Percentiles rank a stretch among this genome's conserved stretches.
Conservation (phyloP, 2,797 vertebrate species). For the Rhodeus uyekii region DNA sequence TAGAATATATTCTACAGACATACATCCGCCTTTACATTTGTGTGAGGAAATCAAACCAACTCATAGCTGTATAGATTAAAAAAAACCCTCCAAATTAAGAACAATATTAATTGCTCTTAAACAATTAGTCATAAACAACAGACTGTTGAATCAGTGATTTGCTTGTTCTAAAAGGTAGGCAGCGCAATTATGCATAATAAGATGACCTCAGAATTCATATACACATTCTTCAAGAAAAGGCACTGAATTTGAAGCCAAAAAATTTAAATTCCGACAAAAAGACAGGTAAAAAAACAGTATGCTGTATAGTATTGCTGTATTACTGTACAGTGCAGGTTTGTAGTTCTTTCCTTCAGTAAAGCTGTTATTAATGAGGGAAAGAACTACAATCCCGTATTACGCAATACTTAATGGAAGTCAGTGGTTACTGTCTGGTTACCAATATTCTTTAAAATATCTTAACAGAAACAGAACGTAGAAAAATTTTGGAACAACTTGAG, state of each 20-base stretch:
- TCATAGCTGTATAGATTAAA: constrained; percentile 9
- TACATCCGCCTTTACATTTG: background rate
- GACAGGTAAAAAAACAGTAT: background rate
- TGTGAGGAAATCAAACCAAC: constrained; percentile 2
- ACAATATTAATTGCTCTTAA: background rate
- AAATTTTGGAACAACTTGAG: too few species aligned
- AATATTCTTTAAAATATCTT: too few species aligned
- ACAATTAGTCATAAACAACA: background rate
- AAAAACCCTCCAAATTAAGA: background rate
- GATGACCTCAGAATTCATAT: background rate
- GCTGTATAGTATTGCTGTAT: too few species aligned
- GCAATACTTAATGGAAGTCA: too few species aligned
- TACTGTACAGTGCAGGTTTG: too few species aligned
- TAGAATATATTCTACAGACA: background rate
- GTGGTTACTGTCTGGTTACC: too few species aligned
- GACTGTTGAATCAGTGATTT: background rate
- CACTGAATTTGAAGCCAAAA: background rate
- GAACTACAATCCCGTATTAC: too few species aligned
- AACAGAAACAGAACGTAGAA: too few species aligned
- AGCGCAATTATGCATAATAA: background rate
- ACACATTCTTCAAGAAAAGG: background rate
- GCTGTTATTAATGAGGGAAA: background rate
- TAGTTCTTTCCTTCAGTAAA: too few species aligned
- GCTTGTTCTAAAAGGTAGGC: background rate
- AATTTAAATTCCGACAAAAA: background rate